A percentile compares a stretch with the other conserved stretches of the same genome.
Evolutionary conservation across 1,140 invertebrate genomes (phyloP).

Genomic region (Caerostris darwini): DNA sequence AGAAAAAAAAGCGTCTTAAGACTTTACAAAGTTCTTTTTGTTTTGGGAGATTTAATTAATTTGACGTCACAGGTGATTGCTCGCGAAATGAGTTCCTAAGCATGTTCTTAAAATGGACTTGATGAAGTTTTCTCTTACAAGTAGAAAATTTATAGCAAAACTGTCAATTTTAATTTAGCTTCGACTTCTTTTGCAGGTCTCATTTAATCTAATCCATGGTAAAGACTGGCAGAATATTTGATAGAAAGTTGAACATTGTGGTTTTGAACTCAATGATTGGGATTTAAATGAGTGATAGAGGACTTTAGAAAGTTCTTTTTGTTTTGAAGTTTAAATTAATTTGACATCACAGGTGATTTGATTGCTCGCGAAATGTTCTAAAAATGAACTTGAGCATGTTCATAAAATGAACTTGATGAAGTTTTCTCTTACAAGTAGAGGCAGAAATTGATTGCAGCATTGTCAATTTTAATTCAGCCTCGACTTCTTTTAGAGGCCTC

Average conservation of each 20-base stretch:
- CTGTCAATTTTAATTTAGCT: conserved; percentile 3
- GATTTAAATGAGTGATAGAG: too few relatives aligned
- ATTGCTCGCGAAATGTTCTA: background rate
- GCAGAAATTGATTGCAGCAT: background rate
- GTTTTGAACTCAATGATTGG: too few relatives aligned
- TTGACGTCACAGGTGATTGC: conserved; percentile 52
- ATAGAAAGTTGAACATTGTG: too few relatives aligned
- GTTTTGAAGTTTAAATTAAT: conserved; percentile 26
- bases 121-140: background rate
- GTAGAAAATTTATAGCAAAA: background rate
- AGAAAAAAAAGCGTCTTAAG: background rate
- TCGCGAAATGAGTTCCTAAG: background rate
- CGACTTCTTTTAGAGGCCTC: too few relatives aligned
- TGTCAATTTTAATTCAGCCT: background rate
- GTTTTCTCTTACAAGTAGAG: background rate
- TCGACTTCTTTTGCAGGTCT: too few relatives aligned
- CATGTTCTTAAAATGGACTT: background rate
- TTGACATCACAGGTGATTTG: conserved; percentile 50
- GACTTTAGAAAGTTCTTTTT: background rate
- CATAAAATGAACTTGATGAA: background rate
- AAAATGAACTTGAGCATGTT: too few relatives aligned
- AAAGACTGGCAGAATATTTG: too few relatives aligned
- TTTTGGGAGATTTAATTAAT: conserved; percentile 42
- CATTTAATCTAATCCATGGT: too few relatives aligned
- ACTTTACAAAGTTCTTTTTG: background rate